Percentiles rank a stretch among this genome's conserved stretches.
phyloP scores from a whole-genome alignment of 2,797 vertebrate species.

The Sphenopsis melanotis region DNA sequence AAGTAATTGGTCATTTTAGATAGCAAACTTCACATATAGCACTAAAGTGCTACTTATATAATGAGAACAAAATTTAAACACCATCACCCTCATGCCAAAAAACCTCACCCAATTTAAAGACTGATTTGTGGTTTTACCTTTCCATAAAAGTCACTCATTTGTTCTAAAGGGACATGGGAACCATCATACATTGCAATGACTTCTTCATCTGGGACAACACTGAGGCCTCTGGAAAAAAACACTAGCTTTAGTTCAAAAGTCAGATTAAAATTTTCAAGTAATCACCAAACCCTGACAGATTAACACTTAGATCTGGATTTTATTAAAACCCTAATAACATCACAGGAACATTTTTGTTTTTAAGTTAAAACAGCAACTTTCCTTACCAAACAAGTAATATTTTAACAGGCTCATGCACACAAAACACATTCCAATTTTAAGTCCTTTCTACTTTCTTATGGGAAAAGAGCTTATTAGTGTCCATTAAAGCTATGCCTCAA shows the following conservation, averaged over 20 bases:
- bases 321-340: neutral
- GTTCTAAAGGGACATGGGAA: constrained; percentile 92
- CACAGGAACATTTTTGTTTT: neutral
- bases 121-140: constrained; percentile 79
- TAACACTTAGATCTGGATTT: neutral
- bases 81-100: neutral
- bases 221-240: constrained; percentile 83
- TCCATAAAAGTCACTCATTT: constrained; percentile 99
- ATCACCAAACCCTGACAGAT: neutral
- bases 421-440: constrained; percentile 1
- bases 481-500: neutral
- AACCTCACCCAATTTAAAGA: neutral
- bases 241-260: neutral
- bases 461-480: neutral
- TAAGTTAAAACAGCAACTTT: neutral
- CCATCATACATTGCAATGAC: constrained; percentile 98
- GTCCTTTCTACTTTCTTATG: neutral
- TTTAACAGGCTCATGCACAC: neutral
- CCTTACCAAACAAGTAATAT: neutral
- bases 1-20: neutral
- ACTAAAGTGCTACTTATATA: neutral
- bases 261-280: neutral
- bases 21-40: neutral
- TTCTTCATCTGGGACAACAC: constrained; percentile 91
- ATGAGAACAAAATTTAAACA: neutral